These are phyloP conservation scores for Paracentrotus lividus DNA, from an alignment of 53 echinoderm and acorn worm genomes.

Conservation along the genomic window DNA sequence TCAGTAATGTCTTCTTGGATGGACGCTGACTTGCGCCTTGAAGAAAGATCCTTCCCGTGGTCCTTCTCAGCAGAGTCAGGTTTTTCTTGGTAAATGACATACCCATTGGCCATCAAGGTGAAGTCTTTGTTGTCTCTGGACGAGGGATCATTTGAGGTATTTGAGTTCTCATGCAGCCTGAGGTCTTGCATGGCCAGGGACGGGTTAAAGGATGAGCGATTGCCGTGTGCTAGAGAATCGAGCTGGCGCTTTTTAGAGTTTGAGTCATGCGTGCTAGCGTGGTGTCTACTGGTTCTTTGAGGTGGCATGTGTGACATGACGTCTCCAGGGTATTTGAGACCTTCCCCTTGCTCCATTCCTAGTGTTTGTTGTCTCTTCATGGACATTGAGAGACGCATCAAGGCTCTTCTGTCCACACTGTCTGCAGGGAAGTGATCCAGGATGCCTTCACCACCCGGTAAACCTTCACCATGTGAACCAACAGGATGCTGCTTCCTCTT, in stretches of 20 bases:
- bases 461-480: not conserved
- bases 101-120: conserved; percentile 64
- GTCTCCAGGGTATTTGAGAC: conserved; percentile 56
- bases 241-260: conserved; percentile 54
- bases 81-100: conserved; percentile 50
- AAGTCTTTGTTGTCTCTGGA: conserved; percentile 28
- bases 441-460: not conserved
- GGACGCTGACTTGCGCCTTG: not conserved
- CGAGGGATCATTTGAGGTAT: not conserved
- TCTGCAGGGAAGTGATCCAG: conserved; percentile 7
- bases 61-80: not conserved
- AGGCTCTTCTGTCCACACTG: conserved; percentile 34
- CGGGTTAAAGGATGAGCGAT: conserved; percentile 34
- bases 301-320: conserved; percentile 30
- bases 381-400: conserved; percentile 28
- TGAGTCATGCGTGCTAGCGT: not conserved
- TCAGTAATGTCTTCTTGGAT: conserved; percentile 21
- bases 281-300: not conserved
- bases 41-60: not conserved
- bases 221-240: conserved; percentile 13
- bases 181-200: conserved; percentile 59
- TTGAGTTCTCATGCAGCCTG: not conserved
- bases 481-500: conserved; percentile 19
- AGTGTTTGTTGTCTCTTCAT: conserved; percentile 46
- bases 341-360: conserved; percentile 24